A percentile compares a stretch with the other conserved stretches of the same genome.
Conservation (phyloP, 2,888 invertebrate genomes). For the Lissonota sp. region DNA sequence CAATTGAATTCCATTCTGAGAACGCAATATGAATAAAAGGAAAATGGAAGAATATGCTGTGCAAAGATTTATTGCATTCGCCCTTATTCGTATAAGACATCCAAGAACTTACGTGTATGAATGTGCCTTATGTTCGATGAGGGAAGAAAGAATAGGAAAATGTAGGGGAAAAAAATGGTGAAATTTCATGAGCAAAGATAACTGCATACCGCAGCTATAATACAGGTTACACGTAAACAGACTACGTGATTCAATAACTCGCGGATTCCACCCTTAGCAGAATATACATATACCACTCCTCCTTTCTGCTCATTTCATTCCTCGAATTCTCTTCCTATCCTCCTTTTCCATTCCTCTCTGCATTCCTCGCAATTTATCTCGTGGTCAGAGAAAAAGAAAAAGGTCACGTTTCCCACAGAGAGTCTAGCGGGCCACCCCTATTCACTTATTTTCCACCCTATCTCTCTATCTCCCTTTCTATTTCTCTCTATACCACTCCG, state of each 20-base stretch:
- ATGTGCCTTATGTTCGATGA: not conserved
- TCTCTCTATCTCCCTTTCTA: slow-evolving; percentile 17
- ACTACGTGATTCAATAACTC: slow-evolving; percentile 75
- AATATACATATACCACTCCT: slow-evolving; percentile 33
- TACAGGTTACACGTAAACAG: slow-evolving; percentile 69
- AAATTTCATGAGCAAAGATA: slow-evolving; percentile 32
- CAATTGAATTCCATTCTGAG: too few species aligned
- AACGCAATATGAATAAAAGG: too few species aligned
- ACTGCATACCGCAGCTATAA: slow-evolving; percentile 56
- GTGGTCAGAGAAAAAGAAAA: slow-evolving; percentile 61
- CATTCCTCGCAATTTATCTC: slow-evolving; percentile 65
- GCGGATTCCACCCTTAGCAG: slow-evolving; percentile 35
- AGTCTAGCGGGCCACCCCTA: slow-evolving; percentile 35
- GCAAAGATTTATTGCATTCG: not conserved
- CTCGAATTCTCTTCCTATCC: slow-evolving; percentile 15
- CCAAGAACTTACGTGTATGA: not conserved
- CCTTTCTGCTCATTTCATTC: slow-evolving; percentile 36
- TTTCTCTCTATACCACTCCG: slow-evolving; percentile 20
- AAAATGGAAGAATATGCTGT: not conserved
- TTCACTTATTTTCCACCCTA: slow-evolving; percentile 38
- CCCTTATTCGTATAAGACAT: slow-evolving; percentile 18
- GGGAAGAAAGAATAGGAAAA: slow-evolving; percentile 2
- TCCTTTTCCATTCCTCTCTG: slow-evolving; percentile 26
- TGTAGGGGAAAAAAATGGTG: not conserved
- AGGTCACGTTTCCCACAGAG: slow-evolving; percentile 52